Conservation (phyloP, 2,888 invertebrate species). For the Napeogenes inachia region DNA sequence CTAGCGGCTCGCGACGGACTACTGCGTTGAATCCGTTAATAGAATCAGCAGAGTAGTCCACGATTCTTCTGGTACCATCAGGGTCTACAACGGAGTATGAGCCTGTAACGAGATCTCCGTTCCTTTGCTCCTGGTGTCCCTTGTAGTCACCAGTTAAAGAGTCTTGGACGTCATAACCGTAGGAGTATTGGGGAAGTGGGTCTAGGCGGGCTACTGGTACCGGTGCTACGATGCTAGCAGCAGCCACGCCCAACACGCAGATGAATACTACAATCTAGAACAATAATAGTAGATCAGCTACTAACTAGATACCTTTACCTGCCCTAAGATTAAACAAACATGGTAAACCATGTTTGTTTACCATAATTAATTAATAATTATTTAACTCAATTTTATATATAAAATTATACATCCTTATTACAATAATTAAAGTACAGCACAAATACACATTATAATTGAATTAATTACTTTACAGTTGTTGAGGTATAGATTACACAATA, state of each 20-base stretch:
- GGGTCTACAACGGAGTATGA: conserved; percentile 76
- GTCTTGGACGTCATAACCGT: conserved; percentile 78
- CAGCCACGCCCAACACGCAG: conserved; percentile 56
- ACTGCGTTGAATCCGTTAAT: conserved; percentile 78
- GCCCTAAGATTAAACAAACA: too few species aligned
- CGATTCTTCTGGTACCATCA: conserved; percentile 75
- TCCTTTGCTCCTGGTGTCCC: conserved; percentile 75
- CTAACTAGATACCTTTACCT: too few species aligned
- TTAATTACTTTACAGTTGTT: conserved; percentile 14
- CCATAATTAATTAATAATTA: too few species aligned
- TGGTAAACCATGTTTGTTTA: too few species aligned
- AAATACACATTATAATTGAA: conserved; percentile 6
- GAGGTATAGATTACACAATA: conserved; percentile 29
- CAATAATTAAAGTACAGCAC: background rate
- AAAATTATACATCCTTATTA: background rate
- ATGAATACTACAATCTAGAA: conserved; percentile 74
- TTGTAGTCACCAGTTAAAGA: conserved; percentile 78
- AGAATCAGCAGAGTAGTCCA: conserved; percentile 76
- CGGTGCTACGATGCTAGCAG: conserved; percentile 60
- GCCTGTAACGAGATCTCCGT: conserved; percentile 77
- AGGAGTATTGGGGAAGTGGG: conserved; percentile 75
- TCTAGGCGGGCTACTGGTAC: conserved; percentile 57
- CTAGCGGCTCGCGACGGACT: conserved; percentile 73
- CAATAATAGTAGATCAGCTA: conserved; percentile 1
- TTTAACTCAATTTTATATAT: background rate